Base-by-base conservation (phyloP, 1,140 invertebrate genomes). In the Proctacanthus coquilletti region DNA sequence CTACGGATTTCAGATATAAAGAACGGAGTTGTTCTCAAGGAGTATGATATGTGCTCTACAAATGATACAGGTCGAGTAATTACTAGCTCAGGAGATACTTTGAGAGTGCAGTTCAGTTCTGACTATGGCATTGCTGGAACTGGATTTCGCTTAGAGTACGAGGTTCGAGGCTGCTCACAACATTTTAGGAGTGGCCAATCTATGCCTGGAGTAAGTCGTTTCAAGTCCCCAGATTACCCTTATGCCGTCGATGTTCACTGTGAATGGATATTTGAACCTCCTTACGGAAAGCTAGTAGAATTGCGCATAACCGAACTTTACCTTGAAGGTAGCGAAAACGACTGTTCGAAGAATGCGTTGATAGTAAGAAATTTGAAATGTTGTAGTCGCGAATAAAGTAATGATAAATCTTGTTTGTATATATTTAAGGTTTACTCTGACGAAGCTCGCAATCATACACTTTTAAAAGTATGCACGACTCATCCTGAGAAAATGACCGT, bases 231-330 rank as follows among this genome's bases (percentile, higher is more conserved):
- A 0, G 48, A 52, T 32, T 44, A 45, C 3, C 52, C 53, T 0
- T 89, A 84, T 59, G 72, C 77, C 27, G 54, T 64, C 20, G 69
- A 75, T 53, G 55, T 73, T 35, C 70, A 79, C 44, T 89, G 85
- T 49, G 64, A 71, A 19, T 89, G 81, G 80, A 50, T 68, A 1
- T 75, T 93, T 17, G 59, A 60, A 19, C 75, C 80, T 1, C 65
- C 75, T n/a, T 44, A 51, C 37, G 67, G 73, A 53, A 74, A 80
- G 49, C 52, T 60, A 34, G 59, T 71, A 14, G 48, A 56, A 32
- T 45, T 72, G 4, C 46, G 50, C 27, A 45, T 71, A 18, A 34
- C 49, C 3, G 65, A 67, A 34, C 69, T 84, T 43, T 72, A 80
- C 50, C 50, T 84, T 11, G 72, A 75, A 45, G 49, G 52, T 15